Evolutionary conservation across 2,888 invertebrate species (phyloP).

Genomic region (Nemotelus pantherinus): DNA sequence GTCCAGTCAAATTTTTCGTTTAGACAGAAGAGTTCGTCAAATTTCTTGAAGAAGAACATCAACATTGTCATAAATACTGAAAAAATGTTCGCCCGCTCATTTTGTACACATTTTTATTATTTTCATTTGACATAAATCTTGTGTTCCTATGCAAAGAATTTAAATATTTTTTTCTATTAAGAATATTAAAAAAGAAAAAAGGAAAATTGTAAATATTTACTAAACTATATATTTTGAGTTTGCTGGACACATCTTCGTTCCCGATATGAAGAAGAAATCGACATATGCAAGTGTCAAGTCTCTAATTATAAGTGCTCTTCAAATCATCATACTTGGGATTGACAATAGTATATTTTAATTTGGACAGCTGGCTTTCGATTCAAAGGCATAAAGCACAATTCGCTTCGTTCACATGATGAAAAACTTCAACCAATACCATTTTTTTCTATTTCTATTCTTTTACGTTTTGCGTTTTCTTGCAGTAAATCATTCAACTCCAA

Average conservation of each 20-base stretch:
- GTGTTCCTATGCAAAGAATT: background rate
- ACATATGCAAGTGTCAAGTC: too few species aligned
- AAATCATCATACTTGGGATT: background rate
- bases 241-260: too few species aligned
- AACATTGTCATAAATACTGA: background rate
- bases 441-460: constrained; percentile 19
- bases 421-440: constrained; percentile 39
- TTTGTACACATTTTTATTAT: constrained; percentile 15
- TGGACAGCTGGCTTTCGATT: constrained; percentile 16
- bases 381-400: background rate
- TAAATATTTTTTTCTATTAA: background rate
- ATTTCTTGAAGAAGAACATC: background rate
- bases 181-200: background rate
- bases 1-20: background rate
- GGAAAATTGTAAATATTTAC: background rate
- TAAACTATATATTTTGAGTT: background rate
- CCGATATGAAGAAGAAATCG: too few species aligned
- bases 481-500: constrained; percentile 41
- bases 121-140: constrained; percentile 1
- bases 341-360: background rate
- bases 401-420: constrained; percentile 32
- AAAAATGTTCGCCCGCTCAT: constrained; percentile 5
- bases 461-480: background rate
- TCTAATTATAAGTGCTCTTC: too few species aligned
- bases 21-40: background rate